A percentile compares a stretch with the other conserved stretches of the same genome.
Conservation (phyloP, 2,888 invertebrate species). For the Oscheius onirici region DNA sequence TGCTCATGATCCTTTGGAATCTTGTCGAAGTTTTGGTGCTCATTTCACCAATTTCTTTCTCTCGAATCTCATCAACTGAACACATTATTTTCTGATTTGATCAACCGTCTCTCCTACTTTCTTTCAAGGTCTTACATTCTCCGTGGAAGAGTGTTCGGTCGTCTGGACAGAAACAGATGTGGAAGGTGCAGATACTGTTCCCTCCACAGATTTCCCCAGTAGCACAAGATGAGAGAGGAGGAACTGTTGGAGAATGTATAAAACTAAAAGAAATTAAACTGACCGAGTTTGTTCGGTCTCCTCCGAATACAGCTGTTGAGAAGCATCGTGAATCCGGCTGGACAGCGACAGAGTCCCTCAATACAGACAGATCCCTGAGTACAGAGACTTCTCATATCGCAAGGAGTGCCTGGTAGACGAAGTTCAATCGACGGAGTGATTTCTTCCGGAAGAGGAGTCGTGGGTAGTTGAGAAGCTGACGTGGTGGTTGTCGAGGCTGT, state of each 20-base stretch:
- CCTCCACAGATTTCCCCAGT: slow-evolving; percentile 63
- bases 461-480: slow-evolving; percentile 18
- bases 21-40: slow-evolving; percentile 20
- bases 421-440: slow-evolving; percentile 14
- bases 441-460: slow-evolving; percentile 18
- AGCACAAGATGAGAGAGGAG: slow-evolving; percentile 58
- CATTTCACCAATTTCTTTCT: slow-evolving; percentile 14
- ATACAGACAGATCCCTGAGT: slow-evolving; percentile 54
- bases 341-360: slow-evolving; percentile 54
- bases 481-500: slow-evolving; percentile 14
- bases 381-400: slow-evolving; percentile 40
- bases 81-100: background rate
- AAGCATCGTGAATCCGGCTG: slow-evolving; percentile 44
- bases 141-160: slow-evolving; percentile 53
- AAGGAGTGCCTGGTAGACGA: slow-evolving; percentile 41
- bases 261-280: background rate
- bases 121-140: slow-evolving; percentile 33
- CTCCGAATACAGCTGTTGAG: slow-evolving; percentile 46
- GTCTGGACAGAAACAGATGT: slow-evolving; percentile 59
- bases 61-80: slow-evolving; percentile 26
- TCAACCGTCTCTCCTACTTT: slow-evolving; percentile 8
- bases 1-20: slow-evolving; percentile 17
- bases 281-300: slow-evolving; percentile 34
- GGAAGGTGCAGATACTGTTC: slow-evolving; percentile 60
- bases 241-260: slow-evolving; percentile 38